Percentiles rank a stretch among this genome's conserved stretches.
Evolutionary conservation across 2,888 invertebrate species (phyloP).

Genomic region (Trichogramma dendrolimi): DNA sequence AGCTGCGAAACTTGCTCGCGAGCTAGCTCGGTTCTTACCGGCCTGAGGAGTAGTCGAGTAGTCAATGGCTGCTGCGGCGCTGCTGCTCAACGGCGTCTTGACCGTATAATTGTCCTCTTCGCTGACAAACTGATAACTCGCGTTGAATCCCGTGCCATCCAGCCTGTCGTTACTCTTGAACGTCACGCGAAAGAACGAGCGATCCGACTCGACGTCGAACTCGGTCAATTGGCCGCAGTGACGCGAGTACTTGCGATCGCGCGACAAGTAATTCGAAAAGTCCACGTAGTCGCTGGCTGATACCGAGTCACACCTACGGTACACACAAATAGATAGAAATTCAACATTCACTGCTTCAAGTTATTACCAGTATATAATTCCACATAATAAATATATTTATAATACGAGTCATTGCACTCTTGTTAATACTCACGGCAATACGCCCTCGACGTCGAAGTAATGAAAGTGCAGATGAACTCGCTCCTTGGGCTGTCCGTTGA

Average conservation of each 20-base stretch:
- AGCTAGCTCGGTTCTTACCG: too few species aligned
- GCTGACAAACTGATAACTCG: slow-evolving; percentile 80
- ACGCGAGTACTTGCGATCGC: slow-evolving; percentile 83
- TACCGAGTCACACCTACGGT: slow-evolving; percentile 78
- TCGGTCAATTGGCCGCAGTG: slow-evolving; percentile 83
- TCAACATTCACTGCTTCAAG: too few species aligned
- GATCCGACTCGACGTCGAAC: slow-evolving; percentile 80
- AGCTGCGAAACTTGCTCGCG: too few species aligned
- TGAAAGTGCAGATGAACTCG: slow-evolving; percentile 80
- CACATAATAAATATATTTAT: too few species aligned
- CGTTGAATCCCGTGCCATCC: slow-evolving; percentile 92
- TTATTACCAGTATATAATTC: too few species aligned
- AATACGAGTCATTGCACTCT: too few species aligned
- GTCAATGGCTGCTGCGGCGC: slow-evolving; percentile 28
- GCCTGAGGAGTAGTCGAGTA: too few species aligned
- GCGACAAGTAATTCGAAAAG: slow-evolving; percentile 89
- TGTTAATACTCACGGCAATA: slow-evolving; percentile 73
- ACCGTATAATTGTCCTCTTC: slow-evolving; percentile 61
- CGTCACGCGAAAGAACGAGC: slow-evolving; percentile 89
- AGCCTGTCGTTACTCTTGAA: slow-evolving; percentile 91
- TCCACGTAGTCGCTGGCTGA: slow-evolving; percentile 94
- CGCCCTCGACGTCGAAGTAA: slow-evolving; percentile 92
- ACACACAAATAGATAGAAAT: neutral
- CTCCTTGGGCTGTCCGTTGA: slow-evolving; percentile 74
- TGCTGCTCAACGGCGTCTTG: slow-evolving; percentile 46